A percentile compares a stretch with the other conserved stretches of the same genome.
Conservation (phyloP, 1,140 invertebrate species). For the Drosophila truncata region DNA sequence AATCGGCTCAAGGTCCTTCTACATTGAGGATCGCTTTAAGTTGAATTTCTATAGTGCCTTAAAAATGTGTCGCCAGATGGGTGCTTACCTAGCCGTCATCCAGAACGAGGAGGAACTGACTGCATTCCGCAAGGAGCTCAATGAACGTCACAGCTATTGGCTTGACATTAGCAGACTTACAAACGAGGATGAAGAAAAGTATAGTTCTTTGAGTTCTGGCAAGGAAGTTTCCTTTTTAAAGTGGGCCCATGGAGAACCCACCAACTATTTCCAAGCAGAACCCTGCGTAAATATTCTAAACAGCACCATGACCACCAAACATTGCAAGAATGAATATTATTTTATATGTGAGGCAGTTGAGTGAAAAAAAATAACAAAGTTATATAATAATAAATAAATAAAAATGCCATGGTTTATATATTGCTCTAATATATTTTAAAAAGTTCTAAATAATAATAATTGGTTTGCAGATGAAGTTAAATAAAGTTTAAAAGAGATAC, state of each 20-base stretch:
- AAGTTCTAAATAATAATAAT: too few relatives aligned
- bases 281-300: not conserved
- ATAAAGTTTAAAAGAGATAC: not conserved
- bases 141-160: conserved; percentile 2
- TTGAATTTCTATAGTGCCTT: not conserved
- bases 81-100: conserved; percentile 1
- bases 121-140: not conserved
- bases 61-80: conserved; percentile 8
- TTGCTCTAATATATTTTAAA: not conserved
- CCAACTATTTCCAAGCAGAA: not conserved
- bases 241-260: not conserved
- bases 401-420: not conserved
- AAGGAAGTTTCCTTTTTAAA: not conserved
- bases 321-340: not conserved
- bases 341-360: not conserved
- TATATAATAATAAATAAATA: not conserved
- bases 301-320: not conserved
- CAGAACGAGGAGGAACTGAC: not conserved
- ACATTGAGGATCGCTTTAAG: conserved; percentile 5
- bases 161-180: not conserved
- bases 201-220: not conserved
- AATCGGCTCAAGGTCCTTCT: not conserved
- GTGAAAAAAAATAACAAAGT: not conserved
- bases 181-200: not conserved
- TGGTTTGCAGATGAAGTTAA: too few relatives aligned